Evolutionary conservation across 1,140 invertebrate species (phyloP), one percentile per base, ranked within the genome.

Genomic region (Sinella curviseta): DNA sequence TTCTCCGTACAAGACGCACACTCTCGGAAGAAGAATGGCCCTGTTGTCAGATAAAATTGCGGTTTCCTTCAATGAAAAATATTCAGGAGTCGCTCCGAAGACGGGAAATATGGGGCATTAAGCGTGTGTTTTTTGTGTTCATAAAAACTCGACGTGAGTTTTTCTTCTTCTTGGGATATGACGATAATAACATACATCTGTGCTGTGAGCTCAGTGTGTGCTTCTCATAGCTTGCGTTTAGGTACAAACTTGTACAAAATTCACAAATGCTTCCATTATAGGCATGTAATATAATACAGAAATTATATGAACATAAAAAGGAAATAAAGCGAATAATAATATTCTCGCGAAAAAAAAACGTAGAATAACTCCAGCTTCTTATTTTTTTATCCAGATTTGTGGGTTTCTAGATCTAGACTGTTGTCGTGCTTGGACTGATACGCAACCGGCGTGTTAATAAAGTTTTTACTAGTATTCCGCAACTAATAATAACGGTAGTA

Each of bases 31-130:
- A 65, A 26, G 57, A 65, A 65, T 65, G 57, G 26, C 16, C 24
- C 57, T n/a, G 57, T 65, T 65, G 57, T 65, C 57, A 65, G 57
- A 65, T 65, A 65, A 65, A 65, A 65, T 65, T 65, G 57, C 57
- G 57, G 57, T 16, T 16, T 65, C 26, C 57, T 26, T n/a, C 57
- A 65, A 8, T n/a, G 57, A 65, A 65, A 65, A 65, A 65, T 65
- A 65, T 65, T 16, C 57, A 26, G 57, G 26, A 65, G 8, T 65
- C 24, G 57, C 24, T 65, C 57, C 14, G 57, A 65, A 65, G 26
- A 65, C 57, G 57, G 57, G 57, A 65, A 65, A 65, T 65, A 65
- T 26, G 57, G 57, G 24, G 57, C 57, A 65, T 65, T 65, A 65
- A 65, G 26, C 57, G 26, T 65, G 4, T 65, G 3, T 65, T 14